Evolutionary conservation across 2,888 invertebrate genomes (phyloP).

Genomic region (Thereva unica): DNA sequence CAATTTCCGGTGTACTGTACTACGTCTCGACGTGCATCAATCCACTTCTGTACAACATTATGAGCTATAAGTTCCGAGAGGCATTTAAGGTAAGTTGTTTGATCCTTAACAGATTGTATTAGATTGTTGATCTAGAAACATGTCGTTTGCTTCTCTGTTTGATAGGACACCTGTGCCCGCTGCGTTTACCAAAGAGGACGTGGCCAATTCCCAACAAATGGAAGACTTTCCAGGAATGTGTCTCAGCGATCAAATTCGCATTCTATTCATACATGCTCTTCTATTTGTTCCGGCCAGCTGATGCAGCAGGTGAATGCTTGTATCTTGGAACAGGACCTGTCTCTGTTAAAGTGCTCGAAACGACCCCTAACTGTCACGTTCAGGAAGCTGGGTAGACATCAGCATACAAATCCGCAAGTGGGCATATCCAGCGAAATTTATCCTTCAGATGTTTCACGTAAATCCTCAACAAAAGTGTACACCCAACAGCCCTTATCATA

Average conservation of each 20-base stretch:
- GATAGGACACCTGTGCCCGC: conserved; percentile 38
- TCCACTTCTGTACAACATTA: conserved; percentile 85
- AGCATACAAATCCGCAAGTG: not conserved
- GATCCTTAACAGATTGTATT: conserved; percentile 36
- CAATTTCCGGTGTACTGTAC: conserved; percentile 82
- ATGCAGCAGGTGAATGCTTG: conserved; percentile 29
- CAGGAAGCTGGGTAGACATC: conserved; percentile 20
- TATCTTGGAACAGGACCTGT: conserved; percentile 37
- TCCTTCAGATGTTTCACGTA: too few species aligned
- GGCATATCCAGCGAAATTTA: too few species aligned
- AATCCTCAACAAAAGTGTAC: too few species aligned
- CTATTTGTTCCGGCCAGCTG: conserved; percentile 37
- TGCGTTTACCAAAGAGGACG: conserved; percentile 26
- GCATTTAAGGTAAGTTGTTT: conserved; percentile 77
- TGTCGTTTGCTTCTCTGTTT: conserved; percentile 40
- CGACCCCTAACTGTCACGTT: conserved; percentile 40
- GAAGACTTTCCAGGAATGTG: conserved; percentile 34
- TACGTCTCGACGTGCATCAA: conserved; percentile 87
- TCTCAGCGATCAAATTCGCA: conserved; percentile 40
- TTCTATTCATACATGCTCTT: conserved; percentile 38
- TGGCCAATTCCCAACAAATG: conserved; percentile 7
- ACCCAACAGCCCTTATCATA: too few species aligned
- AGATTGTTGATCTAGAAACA: conserved; percentile 41
- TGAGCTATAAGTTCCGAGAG: conserved; percentile 86
- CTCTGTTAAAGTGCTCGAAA: conserved; percentile 34